These are phyloP conservation scores for Festucalex cinctus DNA, from an alignment of 2,113 vertebrate genomes.

Conservation along the genomic window DNA sequence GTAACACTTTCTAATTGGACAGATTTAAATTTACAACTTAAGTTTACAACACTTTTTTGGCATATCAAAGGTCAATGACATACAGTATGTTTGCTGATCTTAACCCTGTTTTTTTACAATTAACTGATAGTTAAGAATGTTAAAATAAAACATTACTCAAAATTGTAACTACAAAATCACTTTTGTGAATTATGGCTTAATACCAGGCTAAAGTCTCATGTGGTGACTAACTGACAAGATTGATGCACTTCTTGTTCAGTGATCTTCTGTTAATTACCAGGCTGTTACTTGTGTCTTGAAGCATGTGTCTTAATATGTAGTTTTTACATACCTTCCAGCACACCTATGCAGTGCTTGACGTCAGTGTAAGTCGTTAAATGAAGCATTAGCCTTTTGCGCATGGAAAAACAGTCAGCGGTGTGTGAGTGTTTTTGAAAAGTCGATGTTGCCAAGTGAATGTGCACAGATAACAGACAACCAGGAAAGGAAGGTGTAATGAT, in stretches of 20 bases:
- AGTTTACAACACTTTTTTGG: too few species aligned
- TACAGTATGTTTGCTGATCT: too few species aligned
- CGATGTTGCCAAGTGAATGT: not conserved
- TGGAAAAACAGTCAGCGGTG: not conserved
- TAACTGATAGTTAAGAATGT: not conserved
- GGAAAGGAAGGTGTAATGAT: conserved; percentile 9
- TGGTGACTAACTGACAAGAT: conserved; percentile 7
- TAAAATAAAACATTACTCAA: not conserved
- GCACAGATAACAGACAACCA: not conserved
- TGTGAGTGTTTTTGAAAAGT: not conserved
- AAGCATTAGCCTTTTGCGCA: not conserved
- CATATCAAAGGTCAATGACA: too few species aligned
- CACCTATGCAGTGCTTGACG: not conserved
- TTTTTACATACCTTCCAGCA: conserved; percentile 19
- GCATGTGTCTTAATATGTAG: not conserved
- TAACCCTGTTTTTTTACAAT: not conserved
- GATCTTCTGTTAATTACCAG: conserved; percentile 28
- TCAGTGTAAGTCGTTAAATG: not conserved
- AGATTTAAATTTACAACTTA: too few species aligned
- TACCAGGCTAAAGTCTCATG: conserved; percentile 11
- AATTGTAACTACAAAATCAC: not conserved
- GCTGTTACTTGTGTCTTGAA: conserved; percentile 9
- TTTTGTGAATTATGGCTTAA: conserved; percentile 15
- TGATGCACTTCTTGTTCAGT: conserved; percentile 25
- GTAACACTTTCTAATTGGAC: too few species aligned